Conservation (phyloP, 2,113 vertebrate species). For the Trinectes maculatus region DNA sequence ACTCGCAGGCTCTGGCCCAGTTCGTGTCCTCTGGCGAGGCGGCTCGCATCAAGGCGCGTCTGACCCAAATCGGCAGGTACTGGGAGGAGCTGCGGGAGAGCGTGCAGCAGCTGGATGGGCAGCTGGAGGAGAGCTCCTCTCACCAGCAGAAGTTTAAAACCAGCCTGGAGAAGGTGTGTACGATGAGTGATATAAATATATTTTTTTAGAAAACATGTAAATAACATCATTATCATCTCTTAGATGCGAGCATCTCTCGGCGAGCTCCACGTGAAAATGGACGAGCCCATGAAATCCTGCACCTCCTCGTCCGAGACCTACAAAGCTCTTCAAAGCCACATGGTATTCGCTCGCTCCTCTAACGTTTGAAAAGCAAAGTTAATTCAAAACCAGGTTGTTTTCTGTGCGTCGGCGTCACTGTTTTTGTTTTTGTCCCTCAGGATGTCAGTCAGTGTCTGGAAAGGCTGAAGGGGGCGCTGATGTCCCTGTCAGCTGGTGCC, state of each 20-base stretch:
- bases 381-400: not conserved
- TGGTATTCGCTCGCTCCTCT: conserved; percentile 74
- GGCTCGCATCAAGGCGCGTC: conserved; percentile 90
- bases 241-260: conserved; percentile 84
- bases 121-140: conserved; percentile 83
- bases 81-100: conserved; percentile 93
- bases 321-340: conserved; percentile 86
- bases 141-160: conserved; percentile 88
- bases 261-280: conserved; percentile 83
- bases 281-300: conserved; percentile 83
- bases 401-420: conserved; percentile 11
- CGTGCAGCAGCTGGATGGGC: conserved; percentile 83
- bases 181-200: not conserved
- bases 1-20: conserved; percentile 84
- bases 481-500: conserved; percentile 80
- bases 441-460: conserved; percentile 89
- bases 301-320: conserved; percentile 89
- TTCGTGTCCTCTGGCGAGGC: conserved; percentile 92
- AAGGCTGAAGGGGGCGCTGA: conserved; percentile 80
- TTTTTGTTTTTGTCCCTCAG: conserved; percentile 67
- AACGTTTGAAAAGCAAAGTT: not conserved
- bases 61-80: conserved; percentile 90
- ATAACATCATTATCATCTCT: conserved; percentile 6
- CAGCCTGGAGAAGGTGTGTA: conserved; percentile 85
- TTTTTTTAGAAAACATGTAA: not conserved